Evolutionary conservation across 2,797 vertebrate species (phyloP).

Genomic region (Numenius phaeopus): DNA sequence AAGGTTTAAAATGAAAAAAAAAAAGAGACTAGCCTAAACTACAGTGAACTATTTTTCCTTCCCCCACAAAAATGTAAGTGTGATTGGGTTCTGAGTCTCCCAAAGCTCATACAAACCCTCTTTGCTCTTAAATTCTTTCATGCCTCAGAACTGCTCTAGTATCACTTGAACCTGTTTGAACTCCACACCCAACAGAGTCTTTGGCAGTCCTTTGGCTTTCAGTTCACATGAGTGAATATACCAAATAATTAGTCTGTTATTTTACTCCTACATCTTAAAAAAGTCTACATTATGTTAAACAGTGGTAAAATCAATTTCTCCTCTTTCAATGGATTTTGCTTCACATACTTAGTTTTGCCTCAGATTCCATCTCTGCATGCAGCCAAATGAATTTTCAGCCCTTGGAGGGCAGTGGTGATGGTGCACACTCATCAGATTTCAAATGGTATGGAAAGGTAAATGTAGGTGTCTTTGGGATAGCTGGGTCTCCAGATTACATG

Average conservation of each 20-base stretch:
- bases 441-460: neutral
- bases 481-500: neutral
- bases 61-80: neutral
- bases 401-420: neutral
- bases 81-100: neutral
- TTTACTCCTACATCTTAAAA: neutral
- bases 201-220: neutral
- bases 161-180: conserved; percentile 27
- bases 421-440: neutral
- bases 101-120: neutral
- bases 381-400: neutral
- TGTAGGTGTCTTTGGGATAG: neutral
- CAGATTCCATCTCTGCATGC: neutral
- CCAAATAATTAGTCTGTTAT: neutral
- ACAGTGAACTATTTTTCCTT: neutral
- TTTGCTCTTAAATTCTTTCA: conserved; percentile 21
- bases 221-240: neutral
- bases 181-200: neutral
- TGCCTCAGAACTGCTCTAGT: neutral
- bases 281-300: neutral
- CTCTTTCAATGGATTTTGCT: neutral
- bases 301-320: neutral
- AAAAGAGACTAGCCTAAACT: neutral
- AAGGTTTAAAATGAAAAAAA: neutral
- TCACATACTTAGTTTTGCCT: neutral